Percentiles rank a stretch among this genome's conserved stretches.
These are phyloP conservation scores for Rhagologus leucostigma DNA, from an alignment of 2,113 vertebrate species.

Conservation along the genomic window DNA sequence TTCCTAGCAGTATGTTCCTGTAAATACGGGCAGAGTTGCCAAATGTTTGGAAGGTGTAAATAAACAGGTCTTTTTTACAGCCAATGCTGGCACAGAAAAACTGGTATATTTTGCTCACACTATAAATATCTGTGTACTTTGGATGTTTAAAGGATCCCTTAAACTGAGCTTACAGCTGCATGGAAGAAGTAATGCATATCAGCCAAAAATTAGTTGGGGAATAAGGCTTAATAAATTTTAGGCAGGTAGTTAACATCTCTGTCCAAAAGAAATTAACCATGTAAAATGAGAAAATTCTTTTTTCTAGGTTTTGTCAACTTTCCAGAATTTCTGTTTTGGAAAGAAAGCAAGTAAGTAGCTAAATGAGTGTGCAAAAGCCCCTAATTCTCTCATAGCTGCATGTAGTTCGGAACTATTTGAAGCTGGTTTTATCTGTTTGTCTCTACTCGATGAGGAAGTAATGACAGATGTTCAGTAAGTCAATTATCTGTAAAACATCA, in stretches of 20 bases:
- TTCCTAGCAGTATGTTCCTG: neutral
- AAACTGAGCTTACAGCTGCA: neutral
- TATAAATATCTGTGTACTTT: neutral
- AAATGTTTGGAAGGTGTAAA: neutral
- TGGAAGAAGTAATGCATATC: neutral
- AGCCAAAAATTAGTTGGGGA: neutral
- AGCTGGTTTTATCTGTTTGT: neutral
- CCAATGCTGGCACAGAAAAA: neutral
- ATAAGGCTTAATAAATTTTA: neutral
- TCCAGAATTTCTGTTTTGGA: neutral
- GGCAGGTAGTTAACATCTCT: neutral
- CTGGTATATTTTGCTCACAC: neutral
- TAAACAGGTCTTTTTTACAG: neutral
- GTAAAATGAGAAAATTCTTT: neutral
- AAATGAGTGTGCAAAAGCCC: rapidly evolving
- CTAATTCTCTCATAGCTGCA: neutral
- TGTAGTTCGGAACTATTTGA: neutral
- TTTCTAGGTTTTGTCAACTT: neutral
- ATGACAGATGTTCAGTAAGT: neutral
- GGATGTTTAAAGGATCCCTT: neutral
- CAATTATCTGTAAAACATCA: neutral
- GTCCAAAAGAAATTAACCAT: neutral
- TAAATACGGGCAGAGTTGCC: neutral
- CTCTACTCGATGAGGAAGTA: neutral
- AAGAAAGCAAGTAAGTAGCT: neutral